phyloP scores from a whole-genome alignment of 2,797 vertebrate genomes.

The Pteropus rufus region DNA sequence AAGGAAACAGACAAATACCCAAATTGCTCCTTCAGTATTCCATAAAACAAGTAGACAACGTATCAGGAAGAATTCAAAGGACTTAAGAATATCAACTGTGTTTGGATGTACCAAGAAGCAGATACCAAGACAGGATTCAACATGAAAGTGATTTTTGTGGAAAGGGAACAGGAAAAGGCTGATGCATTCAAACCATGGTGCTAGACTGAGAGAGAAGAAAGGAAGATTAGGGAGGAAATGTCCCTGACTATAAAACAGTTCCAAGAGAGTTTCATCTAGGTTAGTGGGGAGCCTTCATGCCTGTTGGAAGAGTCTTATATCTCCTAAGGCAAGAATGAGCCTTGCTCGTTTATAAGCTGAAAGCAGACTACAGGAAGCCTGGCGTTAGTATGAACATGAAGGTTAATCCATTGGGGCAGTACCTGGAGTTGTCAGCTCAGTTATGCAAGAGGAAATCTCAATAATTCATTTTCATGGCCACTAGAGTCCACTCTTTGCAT shows the following conservation, averaged over 20 bases:
- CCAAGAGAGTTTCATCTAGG: neutral
- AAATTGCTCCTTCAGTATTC: neutral
- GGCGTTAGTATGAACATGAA: neutral
- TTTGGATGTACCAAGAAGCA: neutral
- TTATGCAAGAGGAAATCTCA: neutral
- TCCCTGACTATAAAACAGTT: neutral
- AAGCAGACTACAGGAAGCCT: neutral
- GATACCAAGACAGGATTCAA: neutral
- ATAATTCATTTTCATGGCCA: neutral
- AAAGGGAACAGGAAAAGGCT: neutral
- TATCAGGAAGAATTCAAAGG: neutral
- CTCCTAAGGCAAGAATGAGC: neutral
- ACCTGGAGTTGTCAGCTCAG: neutral
- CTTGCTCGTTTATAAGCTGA: neutral
- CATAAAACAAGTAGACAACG: neutral
- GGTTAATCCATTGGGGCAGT: neutral
- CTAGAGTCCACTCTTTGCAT: neutral
- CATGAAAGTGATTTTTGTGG: neutral
- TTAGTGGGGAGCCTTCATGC: neutral
- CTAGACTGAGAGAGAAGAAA: neutral
- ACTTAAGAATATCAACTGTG: neutral
- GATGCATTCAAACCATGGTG: neutral
- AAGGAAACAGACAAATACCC: neutral
- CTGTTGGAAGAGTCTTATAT: neutral
- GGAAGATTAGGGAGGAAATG: neutral